phyloP scores from a whole-genome alignment of 2,888 invertebrate species.

The Melanargia galathea region DNA sequence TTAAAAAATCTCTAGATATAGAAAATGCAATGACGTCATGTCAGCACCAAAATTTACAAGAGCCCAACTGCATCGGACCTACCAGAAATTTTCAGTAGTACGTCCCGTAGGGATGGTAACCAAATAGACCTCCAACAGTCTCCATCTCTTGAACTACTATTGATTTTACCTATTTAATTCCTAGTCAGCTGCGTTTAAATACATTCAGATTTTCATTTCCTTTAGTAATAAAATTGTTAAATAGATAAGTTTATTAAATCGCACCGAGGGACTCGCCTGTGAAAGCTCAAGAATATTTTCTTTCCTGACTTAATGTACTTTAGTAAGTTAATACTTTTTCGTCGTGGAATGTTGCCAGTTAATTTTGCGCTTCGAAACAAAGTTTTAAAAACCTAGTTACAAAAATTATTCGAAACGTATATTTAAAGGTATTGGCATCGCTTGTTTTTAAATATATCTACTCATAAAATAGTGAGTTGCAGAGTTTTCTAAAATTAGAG shows the following conservation, averaged over 20 bases:
- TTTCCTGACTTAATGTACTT: constrained; percentile 42
- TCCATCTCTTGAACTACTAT: constrained; percentile 42
- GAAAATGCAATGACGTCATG: too few relatives aligned
- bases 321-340: constrained; percentile 34
- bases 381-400: constrained; percentile 37
- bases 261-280: constrained; percentile 41
- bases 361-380: constrained; percentile 35
- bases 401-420: constrained; percentile 26
- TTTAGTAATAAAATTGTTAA: constrained; percentile 63
- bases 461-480: background rate
- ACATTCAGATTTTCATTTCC: constrained; percentile 70
- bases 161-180: constrained; percentile 60
- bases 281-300: constrained; percentile 32
- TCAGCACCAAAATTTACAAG: too few relatives aligned
- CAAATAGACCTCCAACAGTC: background rate
- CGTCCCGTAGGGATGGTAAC: too few relatives aligned
- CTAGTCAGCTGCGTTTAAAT: constrained; percentile 60
- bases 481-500: background rate
- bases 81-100: background rate
- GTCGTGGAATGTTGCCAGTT: constrained; percentile 36
- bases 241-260: constrained; percentile 57
- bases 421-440: constrained; percentile 12
- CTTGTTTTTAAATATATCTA: background rate
- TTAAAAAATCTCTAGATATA: too few relatives aligned
- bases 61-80: too few relatives aligned